These are phyloP conservation scores for Malthinus flaveolus DNA, from an alignment of 2,888 invertebrate genomes.

Conservation along the genomic window DNA sequence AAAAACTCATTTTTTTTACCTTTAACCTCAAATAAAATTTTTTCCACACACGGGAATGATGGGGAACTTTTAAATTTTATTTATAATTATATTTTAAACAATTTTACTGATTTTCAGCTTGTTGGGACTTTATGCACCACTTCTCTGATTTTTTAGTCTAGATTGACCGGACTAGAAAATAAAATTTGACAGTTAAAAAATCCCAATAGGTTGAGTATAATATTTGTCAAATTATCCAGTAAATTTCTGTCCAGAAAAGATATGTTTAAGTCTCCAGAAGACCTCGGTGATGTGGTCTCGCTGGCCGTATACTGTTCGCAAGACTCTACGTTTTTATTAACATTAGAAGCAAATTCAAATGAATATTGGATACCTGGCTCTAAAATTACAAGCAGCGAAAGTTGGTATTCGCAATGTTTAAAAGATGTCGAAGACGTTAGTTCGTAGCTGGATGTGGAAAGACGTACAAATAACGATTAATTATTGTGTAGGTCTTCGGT, in stretches of 20 bases:
- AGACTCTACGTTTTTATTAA: conserved; percentile 44
- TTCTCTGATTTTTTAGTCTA: too few species aligned
- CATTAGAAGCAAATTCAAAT: conserved; percentile 37
- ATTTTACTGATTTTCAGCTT: too few species aligned
- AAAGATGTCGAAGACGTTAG: conserved; percentile 45
- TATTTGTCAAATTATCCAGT: background rate
- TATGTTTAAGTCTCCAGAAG: conserved; percentile 25
- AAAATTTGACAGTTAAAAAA: too few species aligned
- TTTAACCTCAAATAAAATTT: too few species aligned
- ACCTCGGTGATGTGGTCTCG: conserved; percentile 42
- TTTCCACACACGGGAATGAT: too few species aligned
- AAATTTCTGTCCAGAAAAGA: background rate
- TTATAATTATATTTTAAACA: too few species aligned
- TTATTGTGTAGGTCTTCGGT: conserved; percentile 10
- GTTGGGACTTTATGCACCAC: too few species aligned
- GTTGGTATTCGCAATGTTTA: conserved; percentile 38
- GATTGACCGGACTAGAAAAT: too few species aligned
- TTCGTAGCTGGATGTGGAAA: background rate
- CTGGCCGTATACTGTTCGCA: conserved; percentile 39
- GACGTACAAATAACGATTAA: background rate
- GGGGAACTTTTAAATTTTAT: too few species aligned
- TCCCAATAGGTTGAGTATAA: too few species aligned
- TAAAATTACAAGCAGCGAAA: conserved; percentile 35
- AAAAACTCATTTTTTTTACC: too few species aligned
- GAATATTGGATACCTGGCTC: conserved; percentile 47